These are phyloP conservation scores for Stenodera caucasica DNA, from an alignment of 2,888 invertebrate genomes.

Conservation along the genomic window DNA sequence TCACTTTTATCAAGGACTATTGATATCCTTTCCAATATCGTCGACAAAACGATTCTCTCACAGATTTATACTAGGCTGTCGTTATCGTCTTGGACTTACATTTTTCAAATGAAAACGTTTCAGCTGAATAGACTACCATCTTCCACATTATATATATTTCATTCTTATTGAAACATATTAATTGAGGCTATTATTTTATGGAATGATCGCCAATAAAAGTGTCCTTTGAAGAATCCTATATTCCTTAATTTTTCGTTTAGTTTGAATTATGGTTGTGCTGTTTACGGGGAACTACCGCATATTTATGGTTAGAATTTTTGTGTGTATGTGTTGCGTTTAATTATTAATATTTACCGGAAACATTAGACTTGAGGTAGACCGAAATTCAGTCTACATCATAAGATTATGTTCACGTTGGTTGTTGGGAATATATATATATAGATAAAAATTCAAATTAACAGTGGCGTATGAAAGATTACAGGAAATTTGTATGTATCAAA, in stretches of 20 bases:
- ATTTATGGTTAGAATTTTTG: too few relatives aligned
- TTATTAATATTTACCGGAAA: background rate
- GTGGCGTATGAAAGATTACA: background rate
- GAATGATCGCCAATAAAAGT: too few relatives aligned
- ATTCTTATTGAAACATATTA: background rate
- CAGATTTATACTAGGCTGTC: background rate
- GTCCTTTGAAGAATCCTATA: too few relatives aligned
- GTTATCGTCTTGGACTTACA: background rate
- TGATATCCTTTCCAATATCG: slow-evolving; percentile 6
- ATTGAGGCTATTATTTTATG: too few relatives aligned
- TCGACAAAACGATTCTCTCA: slow-evolving; percentile 1
- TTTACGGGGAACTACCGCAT: too few relatives aligned
- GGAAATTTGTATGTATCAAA: background rate
- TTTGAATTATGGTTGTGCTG: too few relatives aligned
- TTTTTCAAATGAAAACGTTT: background rate
- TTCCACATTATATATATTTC: background rate
- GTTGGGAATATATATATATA: too few relatives aligned
- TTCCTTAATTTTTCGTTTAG: too few relatives aligned
- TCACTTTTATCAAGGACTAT: slow-evolving; percentile 8
- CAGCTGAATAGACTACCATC: background rate
- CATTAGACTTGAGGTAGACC: background rate
- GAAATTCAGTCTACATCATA: background rate
- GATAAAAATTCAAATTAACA: background rate
- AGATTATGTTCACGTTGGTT: too few relatives aligned
- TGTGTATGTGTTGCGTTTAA: background rate